A percentile compares a stretch with the other conserved stretches of the same genome.
These are phyloP conservation scores for Alauda arvensis DNA, from an alignment of 2,797 vertebrate species.

Conservation along the genomic window DNA sequence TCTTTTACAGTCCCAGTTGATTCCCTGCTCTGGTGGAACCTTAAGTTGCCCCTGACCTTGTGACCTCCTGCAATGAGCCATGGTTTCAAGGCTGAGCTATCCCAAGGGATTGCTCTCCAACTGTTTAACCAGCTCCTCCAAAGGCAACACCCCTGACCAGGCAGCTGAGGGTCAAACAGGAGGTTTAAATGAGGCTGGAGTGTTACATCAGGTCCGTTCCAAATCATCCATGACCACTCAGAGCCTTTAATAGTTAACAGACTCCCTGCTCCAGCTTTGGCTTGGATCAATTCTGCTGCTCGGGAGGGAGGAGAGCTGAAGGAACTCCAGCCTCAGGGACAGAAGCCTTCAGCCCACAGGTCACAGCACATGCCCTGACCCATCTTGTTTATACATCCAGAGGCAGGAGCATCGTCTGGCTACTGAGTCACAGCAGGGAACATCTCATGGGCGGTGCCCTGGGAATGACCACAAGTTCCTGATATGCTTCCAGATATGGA, in stretches of 20 bases:
- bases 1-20: background rate
- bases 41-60: background rate
- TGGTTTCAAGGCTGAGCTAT: background rate
- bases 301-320: background rate
- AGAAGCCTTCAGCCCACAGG: background rate
- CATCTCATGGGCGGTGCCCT: background rate
- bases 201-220: background rate
- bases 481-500: background rate
- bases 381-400: background rate
- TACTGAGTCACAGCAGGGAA: background rate
- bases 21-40: background rate
- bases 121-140: background rate
- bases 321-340: background rate
- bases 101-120: background rate
- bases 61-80: background rate
- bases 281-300: background rate
- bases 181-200: background rate
- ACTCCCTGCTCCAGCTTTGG: background rate
- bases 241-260: background rate
- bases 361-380: background rate
- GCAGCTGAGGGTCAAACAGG: rapidly evolving
- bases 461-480: background rate
- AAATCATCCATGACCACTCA: background rate
- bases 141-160: background rate
- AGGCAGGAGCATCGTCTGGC: background rate